A percentile compares a stretch with the other conserved stretches of the same genome.
Conservation (phyloP, 2,113 vertebrate species). For the Oreotragus oreotragus region DNA sequence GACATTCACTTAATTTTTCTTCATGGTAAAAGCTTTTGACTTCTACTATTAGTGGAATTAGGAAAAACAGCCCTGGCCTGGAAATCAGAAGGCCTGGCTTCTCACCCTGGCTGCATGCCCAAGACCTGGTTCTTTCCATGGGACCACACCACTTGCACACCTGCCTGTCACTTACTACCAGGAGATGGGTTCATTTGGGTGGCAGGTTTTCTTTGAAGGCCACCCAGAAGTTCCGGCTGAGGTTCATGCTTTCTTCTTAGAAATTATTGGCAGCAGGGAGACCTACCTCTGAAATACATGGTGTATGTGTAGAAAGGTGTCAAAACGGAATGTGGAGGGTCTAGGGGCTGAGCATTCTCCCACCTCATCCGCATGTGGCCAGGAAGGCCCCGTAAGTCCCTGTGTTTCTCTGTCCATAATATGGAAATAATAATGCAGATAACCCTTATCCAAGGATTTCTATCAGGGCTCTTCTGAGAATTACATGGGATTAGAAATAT, state of each 20-base stretch:
- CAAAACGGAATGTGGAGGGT: neutral
- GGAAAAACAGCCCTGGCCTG: neutral
- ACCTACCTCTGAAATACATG: neutral
- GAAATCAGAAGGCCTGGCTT: constrained; percentile 23
- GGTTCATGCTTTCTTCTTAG: constrained; percentile 10
- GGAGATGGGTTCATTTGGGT: constrained; percentile 29
- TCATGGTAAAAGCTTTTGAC: constrained; percentile 41
- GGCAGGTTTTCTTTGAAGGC: constrained; percentile 46
- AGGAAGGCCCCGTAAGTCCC: neutral
- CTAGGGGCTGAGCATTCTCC: neutral
- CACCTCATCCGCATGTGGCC: neutral
- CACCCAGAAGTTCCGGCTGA: constrained; percentile 53
- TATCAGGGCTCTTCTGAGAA: neutral
- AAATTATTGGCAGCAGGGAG: neutral
- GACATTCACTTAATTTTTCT: constrained; percentile 56
- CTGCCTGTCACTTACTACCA: constrained; percentile 51
- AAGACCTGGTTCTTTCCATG: constrained; percentile 8
- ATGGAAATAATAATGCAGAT: constrained; percentile 21
- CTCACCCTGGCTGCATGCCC: constrained; percentile 39
- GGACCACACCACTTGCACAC: constrained; percentile 61
- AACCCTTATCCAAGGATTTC: neutral
- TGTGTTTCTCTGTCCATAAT: neutral
- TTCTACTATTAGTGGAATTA: constrained; percentile 41
- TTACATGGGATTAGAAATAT: constrained; percentile 24
- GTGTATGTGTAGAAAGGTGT: neutral